Base-by-base conservation (phyloP, 2,888 invertebrate genomes). In the Eilema caniola region DNA sequence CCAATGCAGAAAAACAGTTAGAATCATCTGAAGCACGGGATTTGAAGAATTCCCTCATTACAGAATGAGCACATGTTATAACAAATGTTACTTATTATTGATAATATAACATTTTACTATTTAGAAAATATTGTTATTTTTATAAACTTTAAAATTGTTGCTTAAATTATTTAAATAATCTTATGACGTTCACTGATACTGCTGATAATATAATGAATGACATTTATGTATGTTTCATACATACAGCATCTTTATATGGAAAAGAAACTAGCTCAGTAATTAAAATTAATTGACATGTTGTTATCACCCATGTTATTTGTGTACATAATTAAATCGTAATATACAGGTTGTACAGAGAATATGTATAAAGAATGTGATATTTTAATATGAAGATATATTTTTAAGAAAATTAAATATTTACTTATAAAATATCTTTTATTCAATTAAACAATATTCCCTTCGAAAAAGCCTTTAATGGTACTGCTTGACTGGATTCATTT, bases 1-100 rank as follows among this genome's bases (percentile, higher is more conserved):
- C 92, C 7, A 91, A 96, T 78, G 97, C 99, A 0, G 95, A 96
- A 25, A 80, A 92, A 41, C 90, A 93, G 62, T 92, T 99, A 62
- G 96, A 97, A 8, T 87, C 95, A 67, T 89, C 96, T 16, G 93
- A 96, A 64, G 94, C 95, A 82, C 80, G 86, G 64, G 84, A 88
- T 73, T 95, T 96, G 70, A 96, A 96, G 88, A 84, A 84, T 23
- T 97, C 96, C 90, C 97, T 97, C 78, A 72, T 69, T 60, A n/a
- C 72, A 60, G 66, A 37, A 71, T 66, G 37, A 62, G 33, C 31
- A 31, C 23, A 0, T 20, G 20, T n/a, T n/a, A 53, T 53, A 20
- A 20, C n/a, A n/a, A 20, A 53, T 47, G 47, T 47, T 47, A 47
- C 16, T 20, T 41, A 41, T 47, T 20, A 47, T 20, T 20, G 47